A percentile compares a stretch with the other conserved stretches of the same genome.
These are phyloP conservation scores for Cataglyphis livida DNA, from an alignment of 2,888 invertebrate genomes.

Conservation along the genomic window DNA sequence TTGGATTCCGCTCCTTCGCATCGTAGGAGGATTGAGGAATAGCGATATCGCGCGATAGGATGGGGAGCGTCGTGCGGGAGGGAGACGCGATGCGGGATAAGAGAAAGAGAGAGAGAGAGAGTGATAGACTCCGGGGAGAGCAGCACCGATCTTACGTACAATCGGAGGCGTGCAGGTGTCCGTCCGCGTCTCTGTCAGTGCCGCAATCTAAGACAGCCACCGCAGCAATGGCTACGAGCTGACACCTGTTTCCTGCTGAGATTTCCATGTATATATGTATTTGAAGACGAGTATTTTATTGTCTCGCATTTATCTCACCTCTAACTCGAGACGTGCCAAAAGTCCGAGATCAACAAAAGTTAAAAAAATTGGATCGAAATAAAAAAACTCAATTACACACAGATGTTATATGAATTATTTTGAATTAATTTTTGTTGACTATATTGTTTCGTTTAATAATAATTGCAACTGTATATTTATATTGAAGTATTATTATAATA, in stretches of 20 bases:
- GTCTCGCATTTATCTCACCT: neutral
- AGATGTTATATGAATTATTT: neutral
- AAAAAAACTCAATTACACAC: neutral
- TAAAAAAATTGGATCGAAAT: neutral
- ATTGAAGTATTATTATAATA: neutral
- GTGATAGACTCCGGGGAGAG: constrained; percentile 17
- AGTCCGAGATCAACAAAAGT: neutral
- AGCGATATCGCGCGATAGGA: constrained; percentile 22
- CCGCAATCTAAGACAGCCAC: constrained; percentile 72
- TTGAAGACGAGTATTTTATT: constrained; percentile 11
- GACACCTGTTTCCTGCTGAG: constrained; percentile 78
- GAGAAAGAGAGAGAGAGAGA: constrained; percentile 9
- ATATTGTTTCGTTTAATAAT: neutral
- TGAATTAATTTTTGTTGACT: neutral
- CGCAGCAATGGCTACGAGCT: constrained; percentile 77
- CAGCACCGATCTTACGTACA: constrained; percentile 77
- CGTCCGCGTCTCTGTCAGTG: constrained; percentile 76
- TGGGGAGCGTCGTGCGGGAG: neutral
- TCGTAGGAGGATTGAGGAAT: constrained; percentile 56
- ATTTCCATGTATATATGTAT: constrained; percentile 47
- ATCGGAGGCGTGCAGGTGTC: constrained; percentile 83
- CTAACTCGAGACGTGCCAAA: neutral
- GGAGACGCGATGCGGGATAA: neutral
- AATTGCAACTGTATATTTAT: neutral
- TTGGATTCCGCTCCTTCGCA: constrained; percentile 33